These are phyloP conservation scores for Erebia aethiops DNA, from an alignment of 2,888 invertebrate genomes.

Conservation along the genomic window DNA sequence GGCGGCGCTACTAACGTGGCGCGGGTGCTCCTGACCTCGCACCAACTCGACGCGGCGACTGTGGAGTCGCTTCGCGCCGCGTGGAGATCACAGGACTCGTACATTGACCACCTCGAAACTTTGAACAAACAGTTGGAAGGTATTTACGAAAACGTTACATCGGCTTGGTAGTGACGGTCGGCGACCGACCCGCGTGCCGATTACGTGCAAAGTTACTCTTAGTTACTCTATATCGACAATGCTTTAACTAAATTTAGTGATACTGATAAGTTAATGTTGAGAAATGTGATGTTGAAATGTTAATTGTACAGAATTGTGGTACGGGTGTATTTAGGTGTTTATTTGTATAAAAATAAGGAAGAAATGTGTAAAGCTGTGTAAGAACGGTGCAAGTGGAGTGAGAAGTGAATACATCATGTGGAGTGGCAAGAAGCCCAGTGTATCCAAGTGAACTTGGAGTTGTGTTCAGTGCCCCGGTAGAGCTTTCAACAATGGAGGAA, in stretches of 20 bases:
- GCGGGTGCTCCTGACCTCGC: constrained; percentile 85
- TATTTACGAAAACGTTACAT: constrained; percentile 82
- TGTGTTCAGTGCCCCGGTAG: constrained; percentile 60
- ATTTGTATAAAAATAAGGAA: constrained; percentile 59
- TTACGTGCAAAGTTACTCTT: constrained; percentile 60
- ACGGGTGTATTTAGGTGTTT: constrained; percentile 76
- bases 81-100: constrained; percentile 90
- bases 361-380: constrained; percentile 64
- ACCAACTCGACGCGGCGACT: constrained; percentile 85
- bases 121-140: constrained; percentile 90
- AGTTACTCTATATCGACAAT: constrained; percentile 79
- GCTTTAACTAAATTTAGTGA: constrained; percentile 81
- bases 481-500: constrained; percentile 40
- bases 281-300: constrained; percentile 64
- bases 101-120: constrained; percentile 89
- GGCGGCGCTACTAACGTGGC: constrained; percentile 78
- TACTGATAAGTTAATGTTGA: constrained; percentile 66
- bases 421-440: constrained; percentile 47
- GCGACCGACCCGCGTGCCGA: constrained; percentile 62
- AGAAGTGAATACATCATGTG: constrained; percentile 54
- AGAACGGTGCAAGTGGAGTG: constrained; percentile 69
- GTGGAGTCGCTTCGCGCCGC: constrained; percentile 86
- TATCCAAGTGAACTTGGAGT: constrained; percentile 54
- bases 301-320: constrained; percentile 68
- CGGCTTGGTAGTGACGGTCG: constrained; percentile 78